Base-by-base conservation (phyloP, 2,888 invertebrate species). In the Microchrysa polita region DNA sequence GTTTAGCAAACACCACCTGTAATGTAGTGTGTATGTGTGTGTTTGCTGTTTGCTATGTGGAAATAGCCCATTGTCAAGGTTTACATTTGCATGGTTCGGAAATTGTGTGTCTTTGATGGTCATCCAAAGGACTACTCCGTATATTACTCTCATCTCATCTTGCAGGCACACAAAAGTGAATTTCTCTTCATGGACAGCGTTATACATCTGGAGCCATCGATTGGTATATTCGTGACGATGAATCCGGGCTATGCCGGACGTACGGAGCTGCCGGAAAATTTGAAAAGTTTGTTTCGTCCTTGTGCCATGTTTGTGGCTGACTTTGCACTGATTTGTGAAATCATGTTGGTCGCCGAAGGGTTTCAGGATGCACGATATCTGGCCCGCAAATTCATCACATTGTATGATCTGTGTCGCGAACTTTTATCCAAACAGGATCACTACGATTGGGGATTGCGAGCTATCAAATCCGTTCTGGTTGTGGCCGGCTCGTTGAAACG, bases 251-350 rank as follows among this genome's bases (percentile, higher is more conserved):
- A 97, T 81, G 97, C 97, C 5, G 97, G 97, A 2, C 88, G 97
- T 78, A 94, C 95, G 0, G 95, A 95, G 83, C 86, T 95, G 74
- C 84, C 95, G 0, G 95, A 95, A 84, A 95, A 95, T 85, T 85
- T 89, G 83, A 87, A 84, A 79, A 83, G 84, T 76, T 79, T 84
- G 74, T 84, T 84, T 79, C 82, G 97, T 80, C 97, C 97, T 1
- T 97, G 97, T 84, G 97, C 97, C 77, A 98, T 98, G 97, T 96
- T 97, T 67, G 97, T 97, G 48, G 97, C 97, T 2, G 97, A 97
- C 86, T 96, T 97, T 85, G 97, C 96, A 80, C 85, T 98, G 81
- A 98, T 98, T 83, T 96, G 96, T 85, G 97, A 98, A 87, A 98
- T 97, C 84, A 97, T 97, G 96, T 89, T 98, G 86, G 96, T 97